phyloP scores from a whole-genome alignment of 2,888 invertebrate species.

The Drosophila nigricruria region DNA sequence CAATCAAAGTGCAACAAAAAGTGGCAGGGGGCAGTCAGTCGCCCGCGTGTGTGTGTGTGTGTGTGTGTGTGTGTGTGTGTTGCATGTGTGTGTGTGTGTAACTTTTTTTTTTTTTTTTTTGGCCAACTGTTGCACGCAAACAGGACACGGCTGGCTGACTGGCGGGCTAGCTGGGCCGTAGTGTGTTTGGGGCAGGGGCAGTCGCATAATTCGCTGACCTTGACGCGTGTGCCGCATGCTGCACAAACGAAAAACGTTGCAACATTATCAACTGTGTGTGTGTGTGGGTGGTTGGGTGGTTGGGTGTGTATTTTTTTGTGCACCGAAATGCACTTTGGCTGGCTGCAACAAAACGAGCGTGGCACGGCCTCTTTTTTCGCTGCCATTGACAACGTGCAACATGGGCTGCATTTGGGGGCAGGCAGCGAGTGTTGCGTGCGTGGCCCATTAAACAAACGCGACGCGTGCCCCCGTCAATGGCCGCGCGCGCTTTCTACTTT shows the following conservation, averaged over 20 bases:
- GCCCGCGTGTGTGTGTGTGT: not conserved
- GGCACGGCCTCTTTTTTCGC: conserved; percentile 58
- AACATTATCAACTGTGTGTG: conserved; percentile 42
- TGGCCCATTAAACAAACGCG: conserved; percentile 77
- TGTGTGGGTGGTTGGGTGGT: conserved; percentile 21
- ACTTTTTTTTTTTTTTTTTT: conserved; percentile 25
- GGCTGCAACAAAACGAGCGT: conserved; percentile 42
- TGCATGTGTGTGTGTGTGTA: not conserved
- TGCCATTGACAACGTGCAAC: conserved; percentile 60
- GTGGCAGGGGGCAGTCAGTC: not conserved
- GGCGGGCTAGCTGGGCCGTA: conserved; percentile 11
- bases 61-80: not conserved
- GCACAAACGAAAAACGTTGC: conserved; percentile 72
- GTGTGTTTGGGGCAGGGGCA: not conserved
- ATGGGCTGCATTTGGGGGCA: conserved; percentile 26
- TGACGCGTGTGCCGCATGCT: conserved; percentile 76
- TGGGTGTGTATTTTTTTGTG: conserved; percentile 21
- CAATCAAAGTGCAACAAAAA: conserved; percentile 75
- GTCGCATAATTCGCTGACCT: conserved; percentile 61
- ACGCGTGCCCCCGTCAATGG: conserved; percentile 57
- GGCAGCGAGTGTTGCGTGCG: conserved; percentile 64
- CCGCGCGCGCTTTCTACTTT: conserved; percentile 32
- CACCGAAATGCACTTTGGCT: conserved; percentile 50
- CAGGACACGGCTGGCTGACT: conserved; percentile 32
- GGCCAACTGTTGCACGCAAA: conserved; percentile 67